Evolutionary conservation across 2,797 vertebrate species (phyloP).

Genomic region (Gymnothorax reevesii): DNA sequence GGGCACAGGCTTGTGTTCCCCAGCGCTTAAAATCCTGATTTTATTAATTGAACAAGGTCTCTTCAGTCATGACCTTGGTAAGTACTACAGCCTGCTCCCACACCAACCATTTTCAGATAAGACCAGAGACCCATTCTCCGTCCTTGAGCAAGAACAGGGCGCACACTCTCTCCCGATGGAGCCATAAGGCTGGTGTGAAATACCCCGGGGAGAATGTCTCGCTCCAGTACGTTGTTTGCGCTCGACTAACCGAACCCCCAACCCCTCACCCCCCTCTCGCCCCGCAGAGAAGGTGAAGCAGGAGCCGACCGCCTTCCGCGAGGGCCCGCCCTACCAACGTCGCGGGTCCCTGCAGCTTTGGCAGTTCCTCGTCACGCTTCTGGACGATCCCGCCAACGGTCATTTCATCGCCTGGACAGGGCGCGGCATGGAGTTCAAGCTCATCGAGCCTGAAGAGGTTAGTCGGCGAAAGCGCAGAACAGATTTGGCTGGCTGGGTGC

Average conservation of each 20-base stretch:
- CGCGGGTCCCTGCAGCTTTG: slow-evolving; percentile 85
- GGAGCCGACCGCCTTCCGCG: slow-evolving; percentile 82
- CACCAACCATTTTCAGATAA: too few relatives aligned
- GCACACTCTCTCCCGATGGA: slow-evolving; percentile 26
- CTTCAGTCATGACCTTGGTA: too few relatives aligned
- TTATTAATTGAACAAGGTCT: too few relatives aligned
- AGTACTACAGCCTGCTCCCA: too few relatives aligned
- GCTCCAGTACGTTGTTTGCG: slow-evolving; percentile 39
- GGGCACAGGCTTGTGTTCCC: too few relatives aligned
- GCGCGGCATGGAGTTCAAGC: slow-evolving; percentile 96
- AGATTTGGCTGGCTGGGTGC: too few relatives aligned
- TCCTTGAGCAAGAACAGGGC: slow-evolving; percentile 12
- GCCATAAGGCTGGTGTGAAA: slow-evolving; percentile 36
- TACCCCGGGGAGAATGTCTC: slow-evolving; percentile 56
- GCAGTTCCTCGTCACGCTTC: slow-evolving; percentile 88
- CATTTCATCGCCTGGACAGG: slow-evolving; percentile 97
- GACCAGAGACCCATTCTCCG: background rate
- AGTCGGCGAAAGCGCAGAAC: slow-evolving; percentile 5
- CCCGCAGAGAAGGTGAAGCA: slow-evolving; percentile 75
- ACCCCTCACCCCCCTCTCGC: background rate
- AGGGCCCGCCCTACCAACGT: slow-evolving; percentile 87
- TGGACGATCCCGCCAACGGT: slow-evolving; percentile 90
- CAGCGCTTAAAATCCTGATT: too few relatives aligned
- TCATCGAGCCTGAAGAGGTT: slow-evolving; percentile 95
- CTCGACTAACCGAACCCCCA: background rate